Evolutionary conservation across 2,888 invertebrate species (phyloP), one percentile per base, ranked within the genome.

Genomic region (Oscheius sp.): DNA sequence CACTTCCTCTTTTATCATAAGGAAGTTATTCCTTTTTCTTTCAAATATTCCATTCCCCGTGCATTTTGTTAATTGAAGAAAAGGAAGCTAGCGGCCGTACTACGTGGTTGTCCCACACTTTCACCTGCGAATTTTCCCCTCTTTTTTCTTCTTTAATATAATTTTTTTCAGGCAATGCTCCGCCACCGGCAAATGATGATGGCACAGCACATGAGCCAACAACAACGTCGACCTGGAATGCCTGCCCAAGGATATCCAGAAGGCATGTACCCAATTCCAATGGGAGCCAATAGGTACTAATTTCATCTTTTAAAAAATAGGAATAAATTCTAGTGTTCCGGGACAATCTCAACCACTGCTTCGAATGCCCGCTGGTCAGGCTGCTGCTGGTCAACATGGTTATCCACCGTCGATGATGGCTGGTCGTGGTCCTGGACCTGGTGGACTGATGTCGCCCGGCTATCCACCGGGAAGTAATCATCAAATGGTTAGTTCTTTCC

Each of bases 281-380:
- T 72, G 72, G 72, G 72, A 43, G 72, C 66, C 25, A 72, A 72
- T 66, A 55, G 35, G 72, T 72, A 43, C 52, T 27, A 1, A 9
- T 13, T 21, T 45, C 3, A 1, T 45, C 7, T 21, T 5, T 2
- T 35, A 6, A 35, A 9, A 35, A 3, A 3, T 35, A 3, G 9
- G 9, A 35, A 35, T 35, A 9, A 9, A 3, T 70, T 59, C 43
- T 41, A 72, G 66, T 23, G 72, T 72, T n/a, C 72, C 72, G 21
- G 72, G 72, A 21, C 72, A 72, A 43, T 27, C 58, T 16, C 66
- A 66, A 25, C 72, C 72, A 1, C 66, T 72, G 16, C n/a, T 72
- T 23, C 64, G 72, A 18, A 55, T 72, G 56, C 70, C 70, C 7
- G 45, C 68, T 13, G 58, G 56, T 29, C 23, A 53, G 27, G 9